These are phyloP conservation scores for Aspidapion aeneum DNA, from an alignment of 2,888 invertebrate genomes.

Conservation along the genomic window DNA sequence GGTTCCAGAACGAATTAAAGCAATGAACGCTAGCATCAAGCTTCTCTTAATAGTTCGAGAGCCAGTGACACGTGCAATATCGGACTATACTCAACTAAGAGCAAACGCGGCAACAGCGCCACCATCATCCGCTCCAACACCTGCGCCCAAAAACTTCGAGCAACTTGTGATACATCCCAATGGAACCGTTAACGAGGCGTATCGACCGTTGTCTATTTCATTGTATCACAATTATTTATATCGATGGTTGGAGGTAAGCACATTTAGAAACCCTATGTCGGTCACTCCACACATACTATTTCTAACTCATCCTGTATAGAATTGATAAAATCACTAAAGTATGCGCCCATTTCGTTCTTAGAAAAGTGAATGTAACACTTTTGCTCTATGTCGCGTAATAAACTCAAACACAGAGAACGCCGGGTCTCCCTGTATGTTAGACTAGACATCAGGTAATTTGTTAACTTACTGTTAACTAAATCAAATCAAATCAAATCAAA, in stretches of 20 bases:
- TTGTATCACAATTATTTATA: conserved; percentile 89
- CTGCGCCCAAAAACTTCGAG: conserved; percentile 62
- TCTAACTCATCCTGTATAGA: too few species aligned
- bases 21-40: conserved; percentile 91
- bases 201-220: conserved; percentile 81
- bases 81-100: conserved; percentile 92
- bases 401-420: too few species aligned
- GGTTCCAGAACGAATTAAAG: conserved; percentile 90
- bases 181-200: conserved; percentile 79
- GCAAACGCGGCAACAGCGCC: conserved; percentile 77
- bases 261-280: too few species aligned
- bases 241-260: conserved; percentile 71
- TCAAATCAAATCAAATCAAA: too few species aligned
- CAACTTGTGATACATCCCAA: conserved; percentile 77
- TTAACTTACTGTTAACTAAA: too few species aligned
- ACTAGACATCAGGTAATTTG: too few species aligned
- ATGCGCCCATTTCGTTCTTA: too few species aligned
- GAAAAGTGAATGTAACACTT: too few species aligned
- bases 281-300: too few species aligned
- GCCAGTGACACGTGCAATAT: conserved; percentile 93
- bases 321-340: too few species aligned
- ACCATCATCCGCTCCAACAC: conserved; percentile 52
- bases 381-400: too few species aligned
- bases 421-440: too few species aligned
- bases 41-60: conserved; percentile 92